phyloP scores from a whole-genome alignment of 2,888 invertebrate genomes.

The Plemyria rubiginata region DNA sequence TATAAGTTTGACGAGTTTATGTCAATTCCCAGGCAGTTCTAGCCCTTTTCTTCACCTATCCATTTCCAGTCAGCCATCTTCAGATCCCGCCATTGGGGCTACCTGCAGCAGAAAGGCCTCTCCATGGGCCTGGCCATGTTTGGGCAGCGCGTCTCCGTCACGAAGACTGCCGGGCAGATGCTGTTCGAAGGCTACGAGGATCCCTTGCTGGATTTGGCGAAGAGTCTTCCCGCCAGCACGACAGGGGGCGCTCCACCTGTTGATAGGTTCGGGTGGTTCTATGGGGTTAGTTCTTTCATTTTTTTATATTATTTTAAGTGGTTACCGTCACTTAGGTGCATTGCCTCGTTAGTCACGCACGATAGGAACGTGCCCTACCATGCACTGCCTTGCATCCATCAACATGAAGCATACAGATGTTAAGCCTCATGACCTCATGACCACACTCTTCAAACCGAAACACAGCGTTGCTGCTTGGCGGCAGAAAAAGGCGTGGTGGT shows the following conservation, averaged over 20 bases:
- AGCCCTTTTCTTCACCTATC: background rate
- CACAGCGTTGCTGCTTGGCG: too few species aligned
- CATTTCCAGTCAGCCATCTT: conserved; percentile 85
- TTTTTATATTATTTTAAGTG: too few species aligned
- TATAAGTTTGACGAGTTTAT: too few species aligned
- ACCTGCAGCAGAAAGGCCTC: conserved; percentile 83
- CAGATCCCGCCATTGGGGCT: conserved; percentile 85
- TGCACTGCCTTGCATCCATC: too few species aligned
- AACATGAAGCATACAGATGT: too few species aligned
- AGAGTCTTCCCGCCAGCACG: conserved; percentile 82
- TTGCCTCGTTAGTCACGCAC: too few species aligned
- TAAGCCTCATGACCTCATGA: too few species aligned
- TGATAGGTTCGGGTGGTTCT: conserved; percentile 95
- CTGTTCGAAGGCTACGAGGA: conserved; percentile 94
- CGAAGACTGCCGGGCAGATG: conserved; percentile 87
- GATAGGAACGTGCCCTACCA: too few species aligned
- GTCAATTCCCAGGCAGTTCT: too few species aligned
- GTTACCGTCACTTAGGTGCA: too few species aligned
- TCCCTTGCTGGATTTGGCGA: conserved; percentile 87
- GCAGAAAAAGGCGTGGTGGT: too few species aligned
- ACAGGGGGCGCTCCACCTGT: conserved; percentile 86
- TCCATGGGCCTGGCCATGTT: conserved; percentile 85
- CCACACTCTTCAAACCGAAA: too few species aligned
- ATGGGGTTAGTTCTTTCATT: conserved; percentile 65
- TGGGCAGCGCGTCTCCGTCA: conserved; percentile 83